Evolutionary conservation across 92 coral and sea anemone genomes (phyloP).

Genomic region (Epizoanthus ramosus): DNA sequence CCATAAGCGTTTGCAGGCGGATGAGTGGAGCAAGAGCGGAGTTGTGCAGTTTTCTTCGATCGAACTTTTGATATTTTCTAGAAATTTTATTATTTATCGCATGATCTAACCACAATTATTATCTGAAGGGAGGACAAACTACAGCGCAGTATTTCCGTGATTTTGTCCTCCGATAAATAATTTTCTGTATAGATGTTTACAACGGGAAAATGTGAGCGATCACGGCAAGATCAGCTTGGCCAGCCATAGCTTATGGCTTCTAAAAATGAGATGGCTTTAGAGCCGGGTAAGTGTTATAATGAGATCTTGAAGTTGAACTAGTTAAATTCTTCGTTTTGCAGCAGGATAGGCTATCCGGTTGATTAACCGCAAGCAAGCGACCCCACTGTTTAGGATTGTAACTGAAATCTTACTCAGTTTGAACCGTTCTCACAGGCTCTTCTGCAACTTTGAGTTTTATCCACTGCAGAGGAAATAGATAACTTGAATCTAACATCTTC

Average conservation of each 20-base stretch:
- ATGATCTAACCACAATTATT: constrained; percentile 51
- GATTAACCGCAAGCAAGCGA: constrained; percentile 9
- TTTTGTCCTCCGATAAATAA: constrained; percentile 13
- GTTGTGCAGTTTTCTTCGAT: constrained; percentile 39
- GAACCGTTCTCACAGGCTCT: not conserved
- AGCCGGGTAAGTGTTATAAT: constrained; percentile 24
- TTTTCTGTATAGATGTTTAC: constrained; percentile 33
- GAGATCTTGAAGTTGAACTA: not conserved
- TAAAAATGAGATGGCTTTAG: constrained; percentile 27
- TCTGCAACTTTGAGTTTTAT: not conserved
- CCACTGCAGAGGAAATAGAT: not conserved
- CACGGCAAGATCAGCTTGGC: not conserved
- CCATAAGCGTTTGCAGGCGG: constrained; percentile 49
- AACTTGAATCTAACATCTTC: not conserved
- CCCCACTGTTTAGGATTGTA: not conserved
- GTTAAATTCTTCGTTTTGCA: not conserved
- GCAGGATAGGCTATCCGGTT: not conserved
- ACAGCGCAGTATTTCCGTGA: not conserved
- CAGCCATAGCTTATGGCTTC: constrained; percentile 44
- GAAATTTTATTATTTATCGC: constrained; percentile 64
- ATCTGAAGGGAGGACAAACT: constrained; percentile 5
- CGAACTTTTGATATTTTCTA: constrained; percentile 40
- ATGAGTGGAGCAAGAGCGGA: constrained; percentile 54
- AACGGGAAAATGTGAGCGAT: constrained; percentile 42
- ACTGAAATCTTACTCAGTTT: not conserved